Base-by-base conservation (phyloP, 2,888 invertebrate genomes). In the Drosophila fungiperda region DNA sequence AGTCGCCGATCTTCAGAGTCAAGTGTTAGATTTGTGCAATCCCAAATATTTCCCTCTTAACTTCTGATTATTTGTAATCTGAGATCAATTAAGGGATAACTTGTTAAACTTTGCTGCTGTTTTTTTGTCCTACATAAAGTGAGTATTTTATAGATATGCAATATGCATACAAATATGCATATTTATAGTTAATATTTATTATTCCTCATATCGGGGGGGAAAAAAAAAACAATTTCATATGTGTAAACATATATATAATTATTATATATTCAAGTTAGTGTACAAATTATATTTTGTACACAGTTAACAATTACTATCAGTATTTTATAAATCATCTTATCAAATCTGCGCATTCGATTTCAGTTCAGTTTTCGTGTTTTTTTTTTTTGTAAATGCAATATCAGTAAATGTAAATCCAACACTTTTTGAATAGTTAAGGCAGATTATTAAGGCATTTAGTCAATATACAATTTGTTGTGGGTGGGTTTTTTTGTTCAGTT, bases 301-400 rank as follows among this genome's bases (percentile, higher is more conserved):
- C 58, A 63, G 32, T 67, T 74, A 89, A 84, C 84, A 89, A 85
- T 87, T 75, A 70, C 68, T 70, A 67, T 48, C 23, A 64, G 32
- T 77, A 64, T 75, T 64, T 79, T 29, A 64, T 54, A 49, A 70
- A 68, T 66, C 45, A 36, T 62, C 26, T 20, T 23, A 42, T 61
- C 32, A 11, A 53, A 42, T 42, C 42, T 20, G 11, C 45, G 58
- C 32, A 26, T 55, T 54, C 48, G 40, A 36, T 42, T 54, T 54
- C 29, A 57, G 57, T 57, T 55, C 59, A 57, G 50, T 59, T 58
- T 11, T 40, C 11, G 2, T 2, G 11, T 36, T 5, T 38, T 8
- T 4, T 17, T 17, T n/a, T n/a, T 9, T 59, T 50, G 20, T 70
- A 71, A 80, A 80, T 80, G 71, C 65, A 78, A 76, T 80, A 79